Evolutionary conservation across 2,113 vertebrate genomes (phyloP), one percentile per base, ranked within the genome.

Genomic region (Syrrhaptes paradoxus): DNA sequence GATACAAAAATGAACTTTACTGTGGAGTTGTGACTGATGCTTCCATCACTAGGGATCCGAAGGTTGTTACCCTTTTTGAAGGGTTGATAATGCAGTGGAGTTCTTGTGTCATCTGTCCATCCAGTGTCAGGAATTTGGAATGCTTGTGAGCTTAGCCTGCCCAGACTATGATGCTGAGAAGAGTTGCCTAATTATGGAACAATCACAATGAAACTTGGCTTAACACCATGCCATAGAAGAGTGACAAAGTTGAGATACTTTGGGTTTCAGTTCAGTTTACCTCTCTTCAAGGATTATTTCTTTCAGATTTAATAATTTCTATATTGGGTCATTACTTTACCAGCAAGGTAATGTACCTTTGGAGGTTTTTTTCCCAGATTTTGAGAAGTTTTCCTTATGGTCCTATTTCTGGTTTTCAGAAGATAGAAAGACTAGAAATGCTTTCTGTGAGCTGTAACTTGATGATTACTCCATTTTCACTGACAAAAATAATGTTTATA

Each of bases 1-100:
- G 7, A 1, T 25, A 10, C 36, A 63, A 34, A 73, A 59, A 34
- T 41, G 32, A 58, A 41, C 71, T 94, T 75, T 7, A 13, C 12
- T 9, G 18, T 57, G 74, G 22, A 55, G 16, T 9, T 84, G 31
- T 46, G 81, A 4, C 17, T 32, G 72, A 15, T 0, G 0, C 10
- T 45, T 61, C 17, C 13, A 10, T 91, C 57, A 11, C 31, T 74
- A 62, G 36, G 34, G 34, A 26, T 52, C 46, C 90, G 65, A 38
- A 70, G 86, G 32, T 11, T 45, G 25, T 46, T 73, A 21, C 46
- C 11, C 48, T 61, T 75, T 46, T 28, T 6, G 65, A 71, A 63
- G 49, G 34, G 20, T 34, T 43, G 51, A 18, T 48, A 46, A 12
- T 16, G 28, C 22, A 13, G 46, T 32, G 9, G 41, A 34, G 38